Conservation (phyloP, 2,113 vertebrate genomes). For the Myrmecophaga tridactyla region DNA sequence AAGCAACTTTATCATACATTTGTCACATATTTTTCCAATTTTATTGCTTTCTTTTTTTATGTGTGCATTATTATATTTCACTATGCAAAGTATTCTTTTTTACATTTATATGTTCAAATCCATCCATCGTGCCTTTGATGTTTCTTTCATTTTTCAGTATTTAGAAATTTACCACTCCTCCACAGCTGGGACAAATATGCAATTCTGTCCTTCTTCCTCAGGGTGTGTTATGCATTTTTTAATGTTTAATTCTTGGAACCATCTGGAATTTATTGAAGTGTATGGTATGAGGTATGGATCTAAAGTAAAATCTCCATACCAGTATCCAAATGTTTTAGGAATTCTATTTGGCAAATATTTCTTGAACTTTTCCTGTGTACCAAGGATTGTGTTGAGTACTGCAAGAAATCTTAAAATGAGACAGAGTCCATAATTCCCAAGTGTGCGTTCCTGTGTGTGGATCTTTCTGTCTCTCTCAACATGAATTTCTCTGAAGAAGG, state of each 20-base stretch:
- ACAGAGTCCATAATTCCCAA: neutral
- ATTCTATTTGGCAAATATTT: constrained; percentile 69
- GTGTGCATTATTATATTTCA: constrained; percentile 67
- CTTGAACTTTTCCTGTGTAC: constrained; percentile 65
- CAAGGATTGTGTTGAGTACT: constrained; percentile 58
- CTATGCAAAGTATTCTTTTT: constrained; percentile 67
- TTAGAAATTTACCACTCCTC: constrained; percentile 69
- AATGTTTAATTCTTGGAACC: constrained; percentile 70
- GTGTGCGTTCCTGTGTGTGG: constrained; percentile 21
- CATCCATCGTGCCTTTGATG: constrained; percentile 60
- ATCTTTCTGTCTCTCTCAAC: neutral
- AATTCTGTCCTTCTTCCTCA: constrained; percentile 67
- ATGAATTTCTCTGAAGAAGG: constrained; percentile 1
- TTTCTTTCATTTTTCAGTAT: constrained; percentile 73
- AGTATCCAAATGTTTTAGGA: constrained; percentile 74
- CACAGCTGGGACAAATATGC: constrained; percentile 78
- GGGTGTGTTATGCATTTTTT: constrained; percentile 67
- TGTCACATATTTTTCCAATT: constrained; percentile 70
- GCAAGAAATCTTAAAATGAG: constrained; percentile 14
- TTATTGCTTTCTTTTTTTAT: constrained; percentile 68
- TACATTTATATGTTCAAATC: constrained; percentile 70
- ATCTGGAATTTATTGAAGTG: constrained; percentile 77
- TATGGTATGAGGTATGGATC: constrained; percentile 77
- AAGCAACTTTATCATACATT: constrained; percentile 52
- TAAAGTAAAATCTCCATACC: constrained; percentile 73